Evolutionary conservation across 2,888 invertebrate species (phyloP).

Genomic region (Neoscelio sp.): DNA sequence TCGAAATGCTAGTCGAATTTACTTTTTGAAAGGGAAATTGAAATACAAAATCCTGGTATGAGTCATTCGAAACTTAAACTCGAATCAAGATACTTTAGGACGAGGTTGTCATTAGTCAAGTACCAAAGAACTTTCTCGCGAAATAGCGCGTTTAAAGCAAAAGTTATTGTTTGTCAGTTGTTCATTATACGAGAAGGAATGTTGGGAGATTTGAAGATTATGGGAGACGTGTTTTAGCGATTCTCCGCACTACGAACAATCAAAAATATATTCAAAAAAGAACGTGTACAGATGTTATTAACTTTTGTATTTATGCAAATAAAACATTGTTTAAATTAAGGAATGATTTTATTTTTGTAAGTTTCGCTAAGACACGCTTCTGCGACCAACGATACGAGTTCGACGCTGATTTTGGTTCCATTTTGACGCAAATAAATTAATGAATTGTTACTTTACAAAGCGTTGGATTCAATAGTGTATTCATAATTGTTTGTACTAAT

Average conservation of each 20-base stretch:
- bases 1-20: neutral
- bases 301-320: too few relatives aligned
- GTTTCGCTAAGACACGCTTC: slow-evolving; percentile 40
- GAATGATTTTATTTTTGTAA: slow-evolving; percentile 29
- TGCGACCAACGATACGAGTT: slow-evolving; percentile 10
- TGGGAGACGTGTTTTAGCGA: slow-evolving; percentile 31
- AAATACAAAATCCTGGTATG: too few relatives aligned
- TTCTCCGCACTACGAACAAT: too few relatives aligned
- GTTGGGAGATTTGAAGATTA: slow-evolving; percentile 33
- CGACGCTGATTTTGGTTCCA: slow-evolving; percentile 4
- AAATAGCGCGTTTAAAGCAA: slow-evolving; percentile 24
- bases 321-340: too few relatives aligned
- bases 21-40: neutral
- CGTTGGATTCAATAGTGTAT: slow-evolving; percentile 12
- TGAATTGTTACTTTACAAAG: slow-evolving; percentile 30
- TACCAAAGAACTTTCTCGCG: slow-evolving; percentile 73
- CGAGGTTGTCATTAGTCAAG: slow-evolving; percentile 61
- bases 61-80: slow-evolving; percentile 5
- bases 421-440: slow-evolving; percentile 7
- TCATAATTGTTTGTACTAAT: slow-evolving; percentile 22
- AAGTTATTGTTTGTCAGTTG: slow-evolving; percentile 34
- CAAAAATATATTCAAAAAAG: too few relatives aligned
- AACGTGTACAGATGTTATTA: slow-evolving; percentile 50
- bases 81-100: slow-evolving; percentile 18
- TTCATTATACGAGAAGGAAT: slow-evolving; percentile 38